phyloP scores from a whole-genome alignment of 2,113 vertebrate genomes.

The Sylvietta virens region DNA sequence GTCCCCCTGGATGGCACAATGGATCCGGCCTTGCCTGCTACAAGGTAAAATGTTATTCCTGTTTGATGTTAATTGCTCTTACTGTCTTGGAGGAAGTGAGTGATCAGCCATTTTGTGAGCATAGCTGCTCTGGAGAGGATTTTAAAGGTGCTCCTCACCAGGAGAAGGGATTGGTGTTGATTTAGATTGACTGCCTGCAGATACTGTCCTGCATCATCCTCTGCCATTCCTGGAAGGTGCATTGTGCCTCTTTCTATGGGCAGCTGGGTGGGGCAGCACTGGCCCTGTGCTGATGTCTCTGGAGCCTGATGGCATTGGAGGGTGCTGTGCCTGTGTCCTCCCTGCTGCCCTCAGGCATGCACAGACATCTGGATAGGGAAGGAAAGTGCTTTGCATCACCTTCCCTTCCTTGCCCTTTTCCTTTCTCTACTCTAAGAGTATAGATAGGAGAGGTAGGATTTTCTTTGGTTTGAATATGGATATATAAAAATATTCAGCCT shows the following conservation, averaged over 20 bases:
- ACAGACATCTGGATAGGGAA: neutral
- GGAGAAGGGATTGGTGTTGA: neutral
- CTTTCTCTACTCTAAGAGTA: neutral
- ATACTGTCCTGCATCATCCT: neutral
- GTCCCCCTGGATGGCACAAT: conserved; percentile 84
- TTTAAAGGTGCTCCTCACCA: neutral
- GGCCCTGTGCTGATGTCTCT: neutral
- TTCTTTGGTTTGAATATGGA: neutral
- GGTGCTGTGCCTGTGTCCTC: neutral
- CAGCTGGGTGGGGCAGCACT: neutral
- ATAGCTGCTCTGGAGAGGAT: neutral
- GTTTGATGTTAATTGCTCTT: neutral
- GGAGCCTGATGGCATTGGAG: neutral
- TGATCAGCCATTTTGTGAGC: neutral
- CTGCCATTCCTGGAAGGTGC: neutral
- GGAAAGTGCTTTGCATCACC: neutral
- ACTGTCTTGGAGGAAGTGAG: neutral
- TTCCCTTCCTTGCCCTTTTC: neutral
- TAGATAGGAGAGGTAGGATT: neutral
- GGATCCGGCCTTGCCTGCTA: conserved; percentile 79
- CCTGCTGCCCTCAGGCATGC: neutral
- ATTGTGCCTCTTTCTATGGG: neutral
- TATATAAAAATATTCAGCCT: neutral
- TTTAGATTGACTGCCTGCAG: neutral
- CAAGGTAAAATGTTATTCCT: conserved; percentile 76